Percentiles rank a stretch among this genome's conserved stretches.
Conservation (phyloP, 1,140 invertebrate genomes). For the Teleopsis dalmanni region DNA sequence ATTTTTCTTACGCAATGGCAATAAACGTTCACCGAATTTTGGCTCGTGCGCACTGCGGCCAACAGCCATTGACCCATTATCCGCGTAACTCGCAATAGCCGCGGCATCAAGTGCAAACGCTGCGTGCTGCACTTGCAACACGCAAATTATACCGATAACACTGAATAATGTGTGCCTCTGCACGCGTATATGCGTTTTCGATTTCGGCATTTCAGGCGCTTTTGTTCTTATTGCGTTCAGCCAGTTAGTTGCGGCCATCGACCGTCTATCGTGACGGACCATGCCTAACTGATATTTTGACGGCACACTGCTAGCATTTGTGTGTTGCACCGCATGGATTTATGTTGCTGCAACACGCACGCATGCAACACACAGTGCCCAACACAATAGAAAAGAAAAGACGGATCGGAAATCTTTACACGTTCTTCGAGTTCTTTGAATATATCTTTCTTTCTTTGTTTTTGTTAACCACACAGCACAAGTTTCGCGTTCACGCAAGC, state of each 20-base stretch:
- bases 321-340: conserved; percentile 1
- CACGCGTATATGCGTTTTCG: neutral
- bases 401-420: neutral
- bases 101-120: conserved; percentile 5
- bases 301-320: no score
- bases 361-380: neutral
- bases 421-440: no score
- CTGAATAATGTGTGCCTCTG: neutral
- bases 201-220: neutral
- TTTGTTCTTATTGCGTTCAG: neutral
- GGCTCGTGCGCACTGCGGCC: conserved; percentile 10
- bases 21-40: conserved; percentile 20
- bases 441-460: no score
- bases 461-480: no score
- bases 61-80: neutral
- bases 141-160: neutral
- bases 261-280: conserved; percentile 19
- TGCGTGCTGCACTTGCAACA: neutral
- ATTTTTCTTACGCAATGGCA: conserved; percentile 15
- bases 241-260: conserved; percentile 13
- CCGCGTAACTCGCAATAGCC: conserved; percentile 1
- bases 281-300: conserved; percentile 19
- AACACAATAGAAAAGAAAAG: neutral
- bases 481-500: no score
- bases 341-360: neutral